Conservation (phyloP, 2,888 invertebrate species). For the Coleophora deauratella region DNA sequence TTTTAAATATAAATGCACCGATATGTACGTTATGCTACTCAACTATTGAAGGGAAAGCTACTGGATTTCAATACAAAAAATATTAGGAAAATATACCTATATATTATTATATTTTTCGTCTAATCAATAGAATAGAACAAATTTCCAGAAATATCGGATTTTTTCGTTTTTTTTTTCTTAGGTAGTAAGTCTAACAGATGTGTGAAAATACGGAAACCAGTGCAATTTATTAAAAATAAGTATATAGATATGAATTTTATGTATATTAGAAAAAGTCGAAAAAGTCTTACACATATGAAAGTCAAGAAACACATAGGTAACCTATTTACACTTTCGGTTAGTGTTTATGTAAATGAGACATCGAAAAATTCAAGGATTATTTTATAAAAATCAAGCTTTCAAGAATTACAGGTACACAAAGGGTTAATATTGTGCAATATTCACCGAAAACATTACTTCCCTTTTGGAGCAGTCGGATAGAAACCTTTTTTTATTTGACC, state of each 20-base stretch:
- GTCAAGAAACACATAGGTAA: constrained; percentile 41
- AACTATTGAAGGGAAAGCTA: constrained; percentile 60
- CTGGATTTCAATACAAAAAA: constrained; percentile 60
- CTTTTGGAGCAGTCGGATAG: no score
- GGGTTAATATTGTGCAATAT: no score
- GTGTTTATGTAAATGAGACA: constrained; percentile 30
- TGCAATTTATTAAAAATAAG: constrained; percentile 15
- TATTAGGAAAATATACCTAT: constrained; percentile 70
- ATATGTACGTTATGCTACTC: constrained; percentile 60
- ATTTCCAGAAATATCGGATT: constrained; percentile 43
- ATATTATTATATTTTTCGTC: constrained; percentile 47
- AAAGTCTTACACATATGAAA: constrained; percentile 39
- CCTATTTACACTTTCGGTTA: constrained; percentile 8
- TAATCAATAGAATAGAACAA: constrained; percentile 49
- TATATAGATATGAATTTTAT: no score
- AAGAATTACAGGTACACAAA: background rate
- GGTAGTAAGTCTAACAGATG: constrained; percentile 1
- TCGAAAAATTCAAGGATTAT: constrained; percentile 43
- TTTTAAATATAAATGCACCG: constrained; percentile 65
- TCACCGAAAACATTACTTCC: no score
- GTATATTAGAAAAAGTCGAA: constrained; percentile 29
- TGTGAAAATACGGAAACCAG: constrained; percentile 27
- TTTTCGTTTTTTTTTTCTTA: no score
- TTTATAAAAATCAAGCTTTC: constrained; percentile 32
- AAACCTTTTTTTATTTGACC: constrained; percentile 12